These are phyloP conservation scores for Anhinga rufa DNA, from an alignment of 2,113 vertebrate genomes.

Conservation along the genomic window DNA sequence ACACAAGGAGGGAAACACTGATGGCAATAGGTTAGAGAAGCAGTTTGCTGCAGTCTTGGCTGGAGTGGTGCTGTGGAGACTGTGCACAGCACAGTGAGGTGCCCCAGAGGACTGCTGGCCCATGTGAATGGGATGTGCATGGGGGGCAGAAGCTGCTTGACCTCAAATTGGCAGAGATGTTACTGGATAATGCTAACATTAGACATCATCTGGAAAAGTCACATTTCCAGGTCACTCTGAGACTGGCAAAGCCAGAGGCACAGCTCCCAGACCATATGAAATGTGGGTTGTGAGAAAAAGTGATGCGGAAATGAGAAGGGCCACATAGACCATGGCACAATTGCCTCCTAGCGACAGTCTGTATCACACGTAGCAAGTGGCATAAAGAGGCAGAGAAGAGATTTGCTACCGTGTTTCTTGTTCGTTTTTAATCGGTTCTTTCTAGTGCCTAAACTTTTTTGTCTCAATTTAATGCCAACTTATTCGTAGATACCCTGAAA, in stretches of 20 bases:
- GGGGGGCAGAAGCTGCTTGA: not conserved
- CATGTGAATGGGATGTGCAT: not conserved
- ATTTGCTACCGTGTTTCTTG: not conserved
- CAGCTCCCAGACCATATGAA: not conserved
- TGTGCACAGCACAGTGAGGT: fast-evolving
- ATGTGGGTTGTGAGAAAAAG: not conserved
- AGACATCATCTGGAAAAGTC: not conserved
- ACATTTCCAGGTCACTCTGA: not conserved
- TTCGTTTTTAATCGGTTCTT: not conserved
- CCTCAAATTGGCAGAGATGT: not conserved
- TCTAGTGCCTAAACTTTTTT: not conserved
- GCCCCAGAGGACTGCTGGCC: not conserved
- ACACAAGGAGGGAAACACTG: not conserved
- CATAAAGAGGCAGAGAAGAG: not conserved
- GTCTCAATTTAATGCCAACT: not conserved
- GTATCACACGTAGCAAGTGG: not conserved
- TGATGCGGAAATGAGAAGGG: not conserved
- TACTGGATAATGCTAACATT: not conserved
- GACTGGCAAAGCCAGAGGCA: not conserved
- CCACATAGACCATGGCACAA: fast-evolving
- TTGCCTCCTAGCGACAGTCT: not conserved
- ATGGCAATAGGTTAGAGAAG: not conserved
- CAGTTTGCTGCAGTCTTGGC: not conserved
- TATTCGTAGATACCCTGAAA: not conserved
- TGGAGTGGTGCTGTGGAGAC: not conserved